Base-by-base conservation (phyloP, 2,113 vertebrate genomes). In the Campylomormyrus numenius region DNA sequence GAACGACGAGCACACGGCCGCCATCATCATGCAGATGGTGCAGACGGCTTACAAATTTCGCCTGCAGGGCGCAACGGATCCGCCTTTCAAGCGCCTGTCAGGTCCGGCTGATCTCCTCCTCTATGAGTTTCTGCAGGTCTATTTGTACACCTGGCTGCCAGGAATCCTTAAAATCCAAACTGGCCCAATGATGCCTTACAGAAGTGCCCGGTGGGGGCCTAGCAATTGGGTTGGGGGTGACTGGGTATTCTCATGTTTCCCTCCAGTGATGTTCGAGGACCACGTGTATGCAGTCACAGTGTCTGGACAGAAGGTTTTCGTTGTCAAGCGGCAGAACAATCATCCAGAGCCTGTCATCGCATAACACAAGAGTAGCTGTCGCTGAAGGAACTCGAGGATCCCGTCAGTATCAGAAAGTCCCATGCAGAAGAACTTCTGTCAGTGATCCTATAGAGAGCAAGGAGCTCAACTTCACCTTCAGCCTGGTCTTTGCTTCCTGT, bases 241-340 rank as follows among this genome's bases (percentile, higher is more conserved):
- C 85, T 35, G 15, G 27, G 13, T 52, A 19, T 88, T 89, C 42
- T 53, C 89, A 46, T 88, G 88, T 91, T 35, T 87, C 77, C 91
- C 90, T 91, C 80, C 95, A 98, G 98, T 98, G 92, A 96, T 98
- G 53, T 96, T 98, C 49, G 97, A 97, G 86, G 97, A 98, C 87
- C 97, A 97, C 74, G 96, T 97, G 0, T 97, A 97, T 90, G 94
- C 96, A 0, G 97, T 97, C 89, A 98, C 98, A 0, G 94, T 97
- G 89, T 98, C 98, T 0, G 97, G 96, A 80, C 97, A 98, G 95
- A 98, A 97, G 85, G 96, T 98, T 9, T 98, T 98, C 77, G 97
- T 98, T 93, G 97, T 98, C 85, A 98, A 98, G 94, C 95, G 97
- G 45, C 98, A 98, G 91, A 97, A 98, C 94, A 96, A 95, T 90